Base-by-base conservation (phyloP, 2,888 invertebrate genomes). In the Cosmia pyralina region DNA sequence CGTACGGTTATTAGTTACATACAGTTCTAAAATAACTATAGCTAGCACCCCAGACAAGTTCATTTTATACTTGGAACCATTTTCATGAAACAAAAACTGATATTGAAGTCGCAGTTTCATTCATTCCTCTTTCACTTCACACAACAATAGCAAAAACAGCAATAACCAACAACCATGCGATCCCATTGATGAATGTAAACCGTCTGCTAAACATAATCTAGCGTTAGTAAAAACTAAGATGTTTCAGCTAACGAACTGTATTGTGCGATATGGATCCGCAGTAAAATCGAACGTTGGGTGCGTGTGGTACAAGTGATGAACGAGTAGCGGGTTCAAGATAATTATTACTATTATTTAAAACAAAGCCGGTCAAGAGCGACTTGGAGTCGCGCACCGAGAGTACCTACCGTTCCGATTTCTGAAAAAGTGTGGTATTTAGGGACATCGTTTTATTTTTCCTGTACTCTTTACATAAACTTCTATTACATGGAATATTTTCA, bases 221-320 rank as follows among this genome's bases (percentile, higher is more conserved):
- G 86, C 69, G 77, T 87, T 88, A 82, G 85, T 87, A 94, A 94
- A 94, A 94, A 94, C 92, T 91, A 86, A 89, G 89, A 89, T 90
- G 91, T 89, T 90, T 87, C 80, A 88, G 88, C 94, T 96, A 96
- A 96, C 95, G 95, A 96, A 95, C 92, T 69, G 90, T 92, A 95
- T 95, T 96, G 93, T 81, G 75, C 83, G 87, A 86, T 91, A 91
- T 89, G 89, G 91, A 90, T 92, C 90, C 90, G 89, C 87, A 91
- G 92, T 75, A 90, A 93, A 93, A 90, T 93, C 90, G 90, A 92
- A 92, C 90, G 85, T 88, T 90, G 88, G 76, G 77, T 6, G 38
- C 8, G 76, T 60, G 46, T 83, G 82, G 83, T 75, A 0, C 72
- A 88, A 89, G 81, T 11, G 41, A 82, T 19, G 48, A 77, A 82